phyloP scores from a whole-genome alignment of 2,113 vertebrate genomes.

The Desmodus rotundus region DNA sequence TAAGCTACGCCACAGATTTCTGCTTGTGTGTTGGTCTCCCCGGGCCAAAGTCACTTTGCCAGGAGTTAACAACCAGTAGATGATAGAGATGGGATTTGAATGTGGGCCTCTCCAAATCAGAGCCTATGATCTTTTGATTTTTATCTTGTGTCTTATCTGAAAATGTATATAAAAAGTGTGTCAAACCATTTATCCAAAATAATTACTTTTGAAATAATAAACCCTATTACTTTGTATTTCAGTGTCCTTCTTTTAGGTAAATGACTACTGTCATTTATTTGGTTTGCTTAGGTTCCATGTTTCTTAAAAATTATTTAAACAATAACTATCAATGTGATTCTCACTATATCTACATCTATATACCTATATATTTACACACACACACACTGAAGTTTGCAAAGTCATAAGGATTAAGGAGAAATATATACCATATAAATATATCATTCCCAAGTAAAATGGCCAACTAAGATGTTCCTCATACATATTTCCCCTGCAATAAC shows the following conservation, averaged over 20 bases:
- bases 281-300: not conserved
- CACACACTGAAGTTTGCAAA: not conserved
- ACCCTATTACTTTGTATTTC: not conserved
- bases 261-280: not conserved
- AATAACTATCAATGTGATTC: not conserved
- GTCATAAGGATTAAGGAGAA: not conserved
- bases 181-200: not conserved
- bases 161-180: not conserved
- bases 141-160: not conserved
- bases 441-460: not conserved
- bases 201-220: not conserved
- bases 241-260: not conserved
- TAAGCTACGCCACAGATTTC: not conserved
- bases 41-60: not conserved
- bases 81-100: not conserved
- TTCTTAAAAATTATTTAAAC: constrained; percentile 11
- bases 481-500: not conserved
- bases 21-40: not conserved
- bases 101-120: not conserved
- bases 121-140: not conserved
- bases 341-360: not conserved
- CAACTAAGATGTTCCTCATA: not conserved
- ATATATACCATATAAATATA: not conserved
- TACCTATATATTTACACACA: too few relatives aligned
- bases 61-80: not conserved